Conservation (phyloP, 2,113 vertebrate species). For the Gavia stellata region DNA sequence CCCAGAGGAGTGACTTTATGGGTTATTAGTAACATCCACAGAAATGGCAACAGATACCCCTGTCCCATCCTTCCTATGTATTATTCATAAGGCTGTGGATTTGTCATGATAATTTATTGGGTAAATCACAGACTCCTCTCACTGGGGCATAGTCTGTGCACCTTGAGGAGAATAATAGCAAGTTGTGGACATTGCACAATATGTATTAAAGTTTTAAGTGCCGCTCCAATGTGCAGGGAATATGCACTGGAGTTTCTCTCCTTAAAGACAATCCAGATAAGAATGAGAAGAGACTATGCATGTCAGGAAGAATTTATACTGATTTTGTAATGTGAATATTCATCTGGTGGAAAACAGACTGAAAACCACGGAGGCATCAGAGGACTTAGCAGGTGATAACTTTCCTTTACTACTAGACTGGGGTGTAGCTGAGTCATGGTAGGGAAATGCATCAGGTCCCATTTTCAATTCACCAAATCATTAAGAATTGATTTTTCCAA, state of each 20-base stretch:
- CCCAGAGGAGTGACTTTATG: slow-evolving; percentile 6
- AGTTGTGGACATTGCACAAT: not conserved
- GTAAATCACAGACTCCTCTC: not conserved
- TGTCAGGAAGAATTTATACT: not conserved
- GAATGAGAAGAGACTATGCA: not conserved
- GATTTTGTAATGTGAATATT: not conserved
- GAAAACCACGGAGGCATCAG: not conserved
- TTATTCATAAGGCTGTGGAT: slow-evolving; percentile 24
- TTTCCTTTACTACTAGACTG: not conserved
- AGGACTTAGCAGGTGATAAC: not conserved
- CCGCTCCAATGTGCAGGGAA: not conserved
- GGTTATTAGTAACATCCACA: slow-evolving; percentile 19
- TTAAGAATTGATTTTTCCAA: not conserved
- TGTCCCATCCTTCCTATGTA: not conserved
- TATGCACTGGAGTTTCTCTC: not conserved
- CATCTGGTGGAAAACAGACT: not conserved
- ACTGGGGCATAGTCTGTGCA: not conserved
- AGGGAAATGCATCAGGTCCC: not conserved
- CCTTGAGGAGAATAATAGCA: not conserved
- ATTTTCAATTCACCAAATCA: not conserved
- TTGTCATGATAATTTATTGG: slow-evolving; percentile 23
- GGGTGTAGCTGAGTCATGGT: not conserved
- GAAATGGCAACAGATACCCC: slow-evolving; percentile 11
- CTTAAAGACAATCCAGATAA: not conserved
- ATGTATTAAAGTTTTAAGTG: not conserved